A percentile compares a stretch with the other conserved stretches of the same genome.
phyloP scores from a whole-genome alignment of 2,888 invertebrate species.

The Nomada fucata region DNA sequence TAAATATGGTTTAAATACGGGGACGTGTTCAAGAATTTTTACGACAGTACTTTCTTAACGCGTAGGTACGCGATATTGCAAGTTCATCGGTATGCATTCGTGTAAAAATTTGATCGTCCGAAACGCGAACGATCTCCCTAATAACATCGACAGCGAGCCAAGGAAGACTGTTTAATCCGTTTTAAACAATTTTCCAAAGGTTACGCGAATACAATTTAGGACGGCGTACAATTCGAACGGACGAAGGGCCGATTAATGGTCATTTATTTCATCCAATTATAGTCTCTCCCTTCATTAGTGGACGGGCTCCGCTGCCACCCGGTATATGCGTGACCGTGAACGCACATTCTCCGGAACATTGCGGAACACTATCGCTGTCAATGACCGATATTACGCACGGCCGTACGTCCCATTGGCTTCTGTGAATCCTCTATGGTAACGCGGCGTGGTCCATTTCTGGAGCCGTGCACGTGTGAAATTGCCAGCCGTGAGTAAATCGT shows the following conservation, averaged over 20 bases:
- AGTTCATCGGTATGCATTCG: too few relatives aligned
- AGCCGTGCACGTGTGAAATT: slow-evolving; percentile 74
- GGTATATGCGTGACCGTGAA: slow-evolving; percentile 77
- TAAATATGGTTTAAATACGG: too few relatives aligned
- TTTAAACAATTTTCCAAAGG: too few relatives aligned
- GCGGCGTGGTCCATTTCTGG: slow-evolving; percentile 71
- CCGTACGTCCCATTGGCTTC: slow-evolving; percentile 68
- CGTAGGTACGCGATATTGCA: too few relatives aligned
- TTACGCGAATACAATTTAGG: too few relatives aligned
- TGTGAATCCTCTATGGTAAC: slow-evolving; percentile 75
- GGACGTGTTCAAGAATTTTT: too few relatives aligned
- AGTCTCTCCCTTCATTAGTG: slow-evolving; percentile 60
- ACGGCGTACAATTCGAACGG: not conserved
- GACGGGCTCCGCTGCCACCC: slow-evolving; percentile 58
- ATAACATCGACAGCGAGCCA: too few relatives aligned
- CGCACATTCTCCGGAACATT: slow-evolving; percentile 77
- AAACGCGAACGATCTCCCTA: too few relatives aligned
- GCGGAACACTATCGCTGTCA: slow-evolving; percentile 79
- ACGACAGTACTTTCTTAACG: too few relatives aligned
- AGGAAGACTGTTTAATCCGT: too few relatives aligned
- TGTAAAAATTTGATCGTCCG: too few relatives aligned
- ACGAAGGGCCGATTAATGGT: slow-evolving; percentile 27
- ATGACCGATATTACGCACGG: slow-evolving; percentile 81
- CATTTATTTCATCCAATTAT: slow-evolving; percentile 35
- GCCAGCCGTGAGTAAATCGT: slow-evolving; percentile 65